Percentiles rank a stretch among this genome's conserved stretches.
Conservation (phyloP, 2,113 vertebrate species). For the Heptranchias perlo region DNA sequence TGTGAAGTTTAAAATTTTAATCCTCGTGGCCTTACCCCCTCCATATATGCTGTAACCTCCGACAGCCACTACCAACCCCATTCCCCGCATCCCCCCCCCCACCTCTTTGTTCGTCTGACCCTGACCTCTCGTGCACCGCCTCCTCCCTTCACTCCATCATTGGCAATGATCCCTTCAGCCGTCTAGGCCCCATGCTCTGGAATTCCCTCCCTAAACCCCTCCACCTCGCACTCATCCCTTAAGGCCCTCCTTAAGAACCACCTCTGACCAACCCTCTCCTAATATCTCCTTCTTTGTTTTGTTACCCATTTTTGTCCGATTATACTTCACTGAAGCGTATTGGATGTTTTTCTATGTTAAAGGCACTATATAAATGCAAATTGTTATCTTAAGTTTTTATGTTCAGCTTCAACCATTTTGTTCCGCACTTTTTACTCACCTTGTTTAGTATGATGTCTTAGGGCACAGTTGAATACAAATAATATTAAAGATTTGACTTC, state of each 20-base stretch:
- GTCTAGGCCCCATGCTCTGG: neutral
- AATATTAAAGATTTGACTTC: neutral
- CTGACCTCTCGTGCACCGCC: neutral
- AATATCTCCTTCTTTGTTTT: neutral
- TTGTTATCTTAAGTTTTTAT: neutral
- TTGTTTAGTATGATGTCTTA: neutral
- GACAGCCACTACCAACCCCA: neutral
- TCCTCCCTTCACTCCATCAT: neutral
- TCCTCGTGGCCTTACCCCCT: neutral
- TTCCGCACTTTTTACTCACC: neutral
- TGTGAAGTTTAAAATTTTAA: neutral
- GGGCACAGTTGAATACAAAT: neutral
- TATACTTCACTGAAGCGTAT: neutral
- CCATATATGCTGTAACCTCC: neutral
- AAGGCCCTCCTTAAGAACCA: neutral
- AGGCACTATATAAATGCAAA: neutral
- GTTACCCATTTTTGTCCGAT: neutral
- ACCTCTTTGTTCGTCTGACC: neutral
- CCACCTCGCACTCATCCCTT: neutral
- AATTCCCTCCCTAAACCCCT: neutral
- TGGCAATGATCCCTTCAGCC: neutral
- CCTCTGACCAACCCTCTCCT: neutral
- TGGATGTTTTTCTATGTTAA: neutral
- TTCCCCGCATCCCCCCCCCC: conserved; percentile 19
- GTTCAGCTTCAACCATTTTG: neutral